These are phyloP conservation scores for Coracopsis vasa DNA, from an alignment of 2,113 vertebrate genomes.

Conservation along the genomic window DNA sequence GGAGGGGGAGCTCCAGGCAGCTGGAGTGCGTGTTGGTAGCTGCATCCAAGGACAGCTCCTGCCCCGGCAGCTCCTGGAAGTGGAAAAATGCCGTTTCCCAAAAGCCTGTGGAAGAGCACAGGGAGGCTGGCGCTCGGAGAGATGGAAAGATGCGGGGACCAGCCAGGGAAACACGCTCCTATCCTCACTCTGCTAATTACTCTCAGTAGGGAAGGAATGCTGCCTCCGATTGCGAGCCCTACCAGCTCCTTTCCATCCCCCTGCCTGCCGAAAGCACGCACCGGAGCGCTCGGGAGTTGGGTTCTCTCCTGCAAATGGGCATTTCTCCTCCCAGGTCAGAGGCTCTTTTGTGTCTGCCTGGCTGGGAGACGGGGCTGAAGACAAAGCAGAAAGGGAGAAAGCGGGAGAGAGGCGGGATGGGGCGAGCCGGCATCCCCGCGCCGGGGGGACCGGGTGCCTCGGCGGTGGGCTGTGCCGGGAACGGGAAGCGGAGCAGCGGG, in stretches of 20 bases:
- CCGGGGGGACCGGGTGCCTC: not conserved
- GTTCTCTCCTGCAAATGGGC: not conserved
- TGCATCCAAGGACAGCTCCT: not conserved
- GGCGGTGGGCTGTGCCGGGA: not conserved
- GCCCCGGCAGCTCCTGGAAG: not conserved
- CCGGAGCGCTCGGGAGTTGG: not conserved
- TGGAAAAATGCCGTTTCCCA: not conserved
- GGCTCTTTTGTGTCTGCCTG: slow-evolving; percentile 50
- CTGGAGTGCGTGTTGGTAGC: not conserved
- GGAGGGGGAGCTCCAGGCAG: not conserved
- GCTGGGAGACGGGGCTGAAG: slow-evolving; percentile 54
- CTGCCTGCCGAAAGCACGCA: not conserved
- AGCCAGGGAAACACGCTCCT: not conserved
- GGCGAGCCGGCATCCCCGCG: not conserved
- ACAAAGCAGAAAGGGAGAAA: slow-evolving; percentile 43
- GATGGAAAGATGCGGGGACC: not conserved
- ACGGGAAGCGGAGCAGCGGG: not conserved
- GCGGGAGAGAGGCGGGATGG: not conserved
- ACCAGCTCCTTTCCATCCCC: slow-evolving; percentile 12
- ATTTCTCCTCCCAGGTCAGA: slow-evolving; percentile 36
- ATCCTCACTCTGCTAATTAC: not conserved
- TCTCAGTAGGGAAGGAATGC: not conserved
- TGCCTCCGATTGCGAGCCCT: not conserved
- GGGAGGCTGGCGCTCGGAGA: not conserved
- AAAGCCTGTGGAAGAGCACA: not conserved